Evolutionary conservation across 1,140 invertebrate species (phyloP), one percentile per base, ranked within the genome.

Genomic region (Saccostrea glomerata): DNA sequence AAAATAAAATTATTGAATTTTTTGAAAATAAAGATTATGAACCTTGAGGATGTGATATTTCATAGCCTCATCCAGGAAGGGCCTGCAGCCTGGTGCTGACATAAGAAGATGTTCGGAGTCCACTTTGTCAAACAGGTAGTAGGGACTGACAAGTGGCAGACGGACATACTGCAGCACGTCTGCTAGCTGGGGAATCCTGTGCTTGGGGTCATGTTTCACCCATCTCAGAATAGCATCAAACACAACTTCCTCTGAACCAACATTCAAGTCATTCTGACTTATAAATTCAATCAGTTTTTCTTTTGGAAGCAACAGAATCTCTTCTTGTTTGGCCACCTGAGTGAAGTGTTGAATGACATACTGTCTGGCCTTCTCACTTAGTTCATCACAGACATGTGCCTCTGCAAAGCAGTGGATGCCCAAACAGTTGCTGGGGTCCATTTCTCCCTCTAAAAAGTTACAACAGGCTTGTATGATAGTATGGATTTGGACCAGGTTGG

Each of bases 371-470:
- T 95, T 95, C 40, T 94, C 91, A 89, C 95, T 94, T 6, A 96
- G 92, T 82, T 95, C 94, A 40, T 89, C 91, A 91, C 96, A 96
- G 36, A 94, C 94, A 92, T 96, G 96, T 86, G 94, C 92, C 91
- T 96, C 96, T 77, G 96, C 96, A 93, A 96, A 96, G 90, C 96
- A 96, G 90, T 96, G 95, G 86, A 96, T 96, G 1, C 96, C 96
- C 56, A 96, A 89, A 91, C 95, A 96, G 91, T 96, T 96, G 15
- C 93, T 93, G 17, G 95, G 94, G 91, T 96, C 96, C 94, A 96
- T 96, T 91, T 96, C 95, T 60, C 93, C 92, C 87, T 96, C 95
- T 63, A 96, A 90, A 90, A 96, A 96, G 20, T 92, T 90, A 89
- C 96, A 96, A 86, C 96, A 96, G 4, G 96, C 96, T 89, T 96